phyloP scores from a whole-genome alignment of 2,113 vertebrate species.

The Cynoglossus semilaevis region DNA sequence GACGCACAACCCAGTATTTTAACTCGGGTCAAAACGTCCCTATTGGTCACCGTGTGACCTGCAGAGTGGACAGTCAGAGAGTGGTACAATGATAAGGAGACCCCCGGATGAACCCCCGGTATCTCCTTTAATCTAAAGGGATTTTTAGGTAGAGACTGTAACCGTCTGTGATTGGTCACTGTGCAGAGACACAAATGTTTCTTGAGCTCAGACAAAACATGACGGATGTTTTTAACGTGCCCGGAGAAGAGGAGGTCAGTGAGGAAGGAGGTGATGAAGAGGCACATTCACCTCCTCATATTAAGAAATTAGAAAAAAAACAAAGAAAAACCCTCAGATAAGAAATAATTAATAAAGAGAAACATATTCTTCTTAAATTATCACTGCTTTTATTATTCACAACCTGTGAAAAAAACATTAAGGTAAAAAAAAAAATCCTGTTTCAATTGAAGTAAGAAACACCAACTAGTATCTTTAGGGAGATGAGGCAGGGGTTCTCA shows the following conservation, averaged over 20 bases:
- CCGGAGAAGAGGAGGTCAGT: constrained; percentile 40
- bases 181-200: constrained; percentile 49
- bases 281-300: constrained; percentile 28
- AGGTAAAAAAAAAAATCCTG: too few species aligned
- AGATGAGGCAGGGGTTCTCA: too few species aligned
- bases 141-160: constrained; percentile 37
- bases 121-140: constrained; percentile 34
- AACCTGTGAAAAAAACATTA: too few species aligned
- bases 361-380: background rate
- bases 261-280: constrained; percentile 33
- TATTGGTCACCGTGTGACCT: background rate
- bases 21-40: background rate
- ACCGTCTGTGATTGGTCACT: constrained; percentile 48
- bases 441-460: too few species aligned
- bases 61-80: background rate
- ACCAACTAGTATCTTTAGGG: too few species aligned
- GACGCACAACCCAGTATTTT: background rate
- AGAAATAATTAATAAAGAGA: background rate
- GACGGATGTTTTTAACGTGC: constrained; percentile 55
- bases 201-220: constrained; percentile 53
- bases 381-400: too few species aligned
- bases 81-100: too few species aligned
- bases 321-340: background rate
- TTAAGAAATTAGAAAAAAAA: background rate
- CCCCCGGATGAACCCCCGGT: constrained; percentile 44